Evolutionary conservation across 2,888 invertebrate genomes (phyloP).

Genomic region (Anorthoa munda): DNA sequence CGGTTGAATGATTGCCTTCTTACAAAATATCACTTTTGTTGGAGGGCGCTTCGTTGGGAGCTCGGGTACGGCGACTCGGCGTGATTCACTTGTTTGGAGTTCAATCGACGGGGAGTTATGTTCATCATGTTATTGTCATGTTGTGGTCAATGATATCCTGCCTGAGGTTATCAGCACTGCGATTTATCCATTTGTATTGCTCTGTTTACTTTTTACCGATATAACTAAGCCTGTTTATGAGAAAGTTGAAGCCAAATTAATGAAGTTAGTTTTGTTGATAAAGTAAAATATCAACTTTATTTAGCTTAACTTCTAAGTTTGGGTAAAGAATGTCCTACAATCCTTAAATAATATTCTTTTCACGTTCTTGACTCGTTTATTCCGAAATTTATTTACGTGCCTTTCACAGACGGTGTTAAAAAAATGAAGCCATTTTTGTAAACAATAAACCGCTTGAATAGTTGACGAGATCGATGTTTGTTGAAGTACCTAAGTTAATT

Average conservation of each 20-base stretch:
- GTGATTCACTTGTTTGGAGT: constrained; percentile 60
- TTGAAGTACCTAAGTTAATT: constrained; percentile 80
- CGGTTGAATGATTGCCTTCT: constrained; percentile 65
- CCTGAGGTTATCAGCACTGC: constrained; percentile 32
- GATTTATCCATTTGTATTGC: constrained; percentile 31
- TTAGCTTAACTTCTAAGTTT: constrained; percentile 22
- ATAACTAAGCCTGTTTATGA: constrained; percentile 23
- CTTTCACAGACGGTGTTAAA: constrained; percentile 58
- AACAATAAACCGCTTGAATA: constrained; percentile 70
- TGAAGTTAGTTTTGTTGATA: constrained; percentile 25
- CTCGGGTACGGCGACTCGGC: constrained; percentile 34
- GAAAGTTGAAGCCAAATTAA: constrained; percentile 22
- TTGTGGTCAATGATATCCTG: constrained; percentile 45
- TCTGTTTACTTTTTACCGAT: constrained; percentile 25
- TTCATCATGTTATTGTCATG: too few species aligned
- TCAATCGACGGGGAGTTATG: constrained; percentile 59
- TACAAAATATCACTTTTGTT: constrained; percentile 69
- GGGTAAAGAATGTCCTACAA: constrained; percentile 27
- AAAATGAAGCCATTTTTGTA: constrained; percentile 71
- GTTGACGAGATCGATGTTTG: constrained; percentile 73
- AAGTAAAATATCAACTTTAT: constrained; percentile 32
- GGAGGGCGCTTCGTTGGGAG: constrained; percentile 56
- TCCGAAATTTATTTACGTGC: constrained; percentile 57
- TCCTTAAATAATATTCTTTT: constrained; percentile 43
- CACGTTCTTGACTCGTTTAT: constrained; percentile 57